Base-by-base conservation (phyloP, 2,797 vertebrate species). In the Ctenopoma kingsleyae region DNA sequence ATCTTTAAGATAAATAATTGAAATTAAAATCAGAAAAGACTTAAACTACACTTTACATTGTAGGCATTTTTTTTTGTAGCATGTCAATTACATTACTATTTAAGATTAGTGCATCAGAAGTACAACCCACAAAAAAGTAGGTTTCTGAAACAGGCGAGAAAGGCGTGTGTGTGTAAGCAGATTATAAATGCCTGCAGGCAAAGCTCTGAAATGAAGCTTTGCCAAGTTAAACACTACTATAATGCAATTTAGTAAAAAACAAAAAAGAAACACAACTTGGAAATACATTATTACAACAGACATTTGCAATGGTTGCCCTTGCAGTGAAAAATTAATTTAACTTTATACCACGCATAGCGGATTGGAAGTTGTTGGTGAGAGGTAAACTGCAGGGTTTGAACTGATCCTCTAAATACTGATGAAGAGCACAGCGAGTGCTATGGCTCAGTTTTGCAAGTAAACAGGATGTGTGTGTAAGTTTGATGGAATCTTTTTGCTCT, bases 161-260 rank as follows among this genome's bases (percentile, higher is more conserved):
- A 15, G 23, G 30, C 57, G n/a, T 54, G 61, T 19, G 38, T 75
- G 51, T 60, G 47, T 46, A 69, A 63, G 47, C 30, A 70, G 68
- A 73, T 80, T 57, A 76, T 16, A 20, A 62, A 66, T 20, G n/a
- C 36, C 61, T 73, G 23, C 1, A 52, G 66, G 52, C 74, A 61
- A 59, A 38, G 43, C 30, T 46, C 40, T 19, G 43, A 71, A 49
- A 64, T 56, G 11, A 76, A 61, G 46, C 16, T 56, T 52, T 58
- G 68, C 72, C 77, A 81, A 67, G 61, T 81, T 62, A 61, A n/a
- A 48, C 74, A 50, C 43, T 22, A 38, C 56, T 57, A 36, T 47
- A 25, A 75, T 61, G n/a, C 50, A 69, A 11, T 67, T 74, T n/a
- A 49, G n/a, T 2, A 9, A 9, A 9, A 9, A 61, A 46, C 22